Conservation (phyloP, 1,140 invertebrate species). For the Phymorhynchus buccinoides region DNA sequence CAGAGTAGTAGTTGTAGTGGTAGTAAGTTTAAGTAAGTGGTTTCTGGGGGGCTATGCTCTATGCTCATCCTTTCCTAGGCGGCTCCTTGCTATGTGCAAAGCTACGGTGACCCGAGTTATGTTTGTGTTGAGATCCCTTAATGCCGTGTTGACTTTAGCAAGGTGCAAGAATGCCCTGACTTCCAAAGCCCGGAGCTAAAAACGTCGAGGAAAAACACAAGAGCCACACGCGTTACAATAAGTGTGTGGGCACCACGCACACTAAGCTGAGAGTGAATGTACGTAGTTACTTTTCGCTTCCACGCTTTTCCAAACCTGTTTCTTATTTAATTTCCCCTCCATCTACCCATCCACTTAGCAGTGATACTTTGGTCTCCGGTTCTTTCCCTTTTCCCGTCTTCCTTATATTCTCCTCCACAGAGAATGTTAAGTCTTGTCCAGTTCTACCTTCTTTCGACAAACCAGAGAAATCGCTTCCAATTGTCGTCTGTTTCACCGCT, state of each 20-base stretch:
- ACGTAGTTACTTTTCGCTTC: neutral
- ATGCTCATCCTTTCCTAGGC: neutral
- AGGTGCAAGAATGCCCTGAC: neutral
- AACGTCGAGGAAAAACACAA: neutral
- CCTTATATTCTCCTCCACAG: neutral
- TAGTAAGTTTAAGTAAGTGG: too few relatives aligned
- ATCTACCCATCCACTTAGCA: neutral
- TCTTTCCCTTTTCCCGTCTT: too few relatives aligned
- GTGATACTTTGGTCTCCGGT: too few relatives aligned
- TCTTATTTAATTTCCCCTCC: neutral
- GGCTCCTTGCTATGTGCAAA: neutral
- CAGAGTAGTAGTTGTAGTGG: too few relatives aligned
- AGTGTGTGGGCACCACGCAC: neutral
- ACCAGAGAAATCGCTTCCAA: neutral
- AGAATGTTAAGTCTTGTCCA: neutral
- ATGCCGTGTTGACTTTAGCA: conserved; percentile 10
- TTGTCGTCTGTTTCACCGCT: neutral
- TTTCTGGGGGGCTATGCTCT: neutral
- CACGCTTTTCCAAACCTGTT: neutral
- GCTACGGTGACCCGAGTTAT: neutral
- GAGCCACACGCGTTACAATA: too few relatives aligned
- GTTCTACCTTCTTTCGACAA: too few relatives aligned
- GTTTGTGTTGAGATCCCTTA: neutral
- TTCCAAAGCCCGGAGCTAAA: neutral
- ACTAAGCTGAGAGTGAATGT: neutral